Percentiles rank a stretch among this genome's conserved stretches.
These are phyloP conservation scores for Melanotaenia boesemani DNA, from an alignment of 2,797 vertebrate species.

Conservation along the genomic window DNA sequence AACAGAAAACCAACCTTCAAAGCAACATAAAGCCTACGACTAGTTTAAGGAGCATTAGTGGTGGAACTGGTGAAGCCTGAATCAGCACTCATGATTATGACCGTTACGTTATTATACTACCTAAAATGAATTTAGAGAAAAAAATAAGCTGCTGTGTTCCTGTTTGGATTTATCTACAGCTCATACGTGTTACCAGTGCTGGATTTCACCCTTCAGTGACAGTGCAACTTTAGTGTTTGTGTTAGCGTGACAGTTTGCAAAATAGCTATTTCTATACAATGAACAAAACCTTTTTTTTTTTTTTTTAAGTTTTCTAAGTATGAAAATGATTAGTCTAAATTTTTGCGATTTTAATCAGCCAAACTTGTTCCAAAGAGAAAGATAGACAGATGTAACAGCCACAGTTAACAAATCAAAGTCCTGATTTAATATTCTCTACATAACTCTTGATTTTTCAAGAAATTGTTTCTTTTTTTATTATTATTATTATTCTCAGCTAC, in stretches of 20 bases:
- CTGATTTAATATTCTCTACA: neutral
- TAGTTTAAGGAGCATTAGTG: conserved; percentile 53
- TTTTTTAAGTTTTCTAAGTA: neutral
- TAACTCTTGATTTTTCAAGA: neutral
- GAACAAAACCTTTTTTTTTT: neutral
- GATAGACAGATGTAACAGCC: conserved; percentile 8
- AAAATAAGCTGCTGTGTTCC: neutral
- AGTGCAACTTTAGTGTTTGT: conserved; percentile 30
- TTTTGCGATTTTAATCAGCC: neutral
- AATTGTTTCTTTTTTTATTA: neutral
- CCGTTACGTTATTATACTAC: neutral
- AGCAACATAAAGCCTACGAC: conserved; percentile 63
- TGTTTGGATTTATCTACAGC: neutral
- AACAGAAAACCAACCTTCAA: conserved; percentile 51
- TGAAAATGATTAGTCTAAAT: neutral
- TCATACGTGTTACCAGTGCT: neutral
- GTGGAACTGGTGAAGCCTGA: conserved; percentile 22
- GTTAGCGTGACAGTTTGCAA: conserved; percentile 16
- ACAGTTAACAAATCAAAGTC: neutral
- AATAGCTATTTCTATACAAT: neutral
- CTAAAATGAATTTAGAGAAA: conserved; percentile 1
- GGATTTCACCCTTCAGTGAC: neutral
- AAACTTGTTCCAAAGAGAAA: neutral
- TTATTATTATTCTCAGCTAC: conserved; percentile 1
- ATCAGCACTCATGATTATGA: conserved; percentile 2